Conservation (phyloP, 2,888 invertebrate genomes). For the Empis livida region DNA sequence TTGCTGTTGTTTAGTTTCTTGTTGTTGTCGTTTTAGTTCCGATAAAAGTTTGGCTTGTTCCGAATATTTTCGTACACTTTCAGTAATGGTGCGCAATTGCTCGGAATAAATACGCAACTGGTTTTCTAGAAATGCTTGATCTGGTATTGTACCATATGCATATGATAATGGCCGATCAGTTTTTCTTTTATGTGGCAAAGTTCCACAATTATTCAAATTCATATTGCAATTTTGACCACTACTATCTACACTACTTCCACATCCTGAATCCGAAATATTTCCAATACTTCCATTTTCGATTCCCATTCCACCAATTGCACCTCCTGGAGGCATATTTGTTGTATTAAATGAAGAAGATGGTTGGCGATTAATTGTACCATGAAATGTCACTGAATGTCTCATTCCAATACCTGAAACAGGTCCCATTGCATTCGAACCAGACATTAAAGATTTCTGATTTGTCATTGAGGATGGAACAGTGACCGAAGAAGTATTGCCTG, state of each 20-base stretch:
- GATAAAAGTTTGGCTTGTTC: constrained; percentile 34
- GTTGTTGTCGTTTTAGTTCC: constrained; percentile 33
- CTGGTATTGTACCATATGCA: constrained; percentile 30
- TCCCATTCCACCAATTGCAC: not conserved
- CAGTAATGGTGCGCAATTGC: constrained; percentile 33
- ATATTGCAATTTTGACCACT: constrained; percentile 6
- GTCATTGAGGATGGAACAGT: constrained; percentile 5
- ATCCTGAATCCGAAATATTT: constrained; percentile 9
- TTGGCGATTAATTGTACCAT: constrained; percentile 22
- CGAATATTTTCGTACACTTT: constrained; percentile 35
- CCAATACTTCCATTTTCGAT: constrained; percentile 9
- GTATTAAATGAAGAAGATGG: constrained; percentile 2
- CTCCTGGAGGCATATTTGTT: not conserved
- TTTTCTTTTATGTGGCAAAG: constrained; percentile 15
- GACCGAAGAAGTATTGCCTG: constrained; percentile 13
- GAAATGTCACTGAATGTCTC: constrained; percentile 33
- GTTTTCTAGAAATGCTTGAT: constrained; percentile 34
- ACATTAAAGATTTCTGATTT: not conserved
- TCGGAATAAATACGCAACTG: constrained; percentile 34
- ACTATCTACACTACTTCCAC: not conserved
- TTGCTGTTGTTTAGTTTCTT: constrained; percentile 22
- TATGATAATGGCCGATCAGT: constrained; percentile 30
- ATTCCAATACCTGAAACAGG: constrained; percentile 16
- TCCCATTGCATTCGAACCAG: not conserved
- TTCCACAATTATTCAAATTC: constrained; percentile 7